These are phyloP conservation scores for Nezara viridula DNA, from an alignment of 2,888 invertebrate genomes.

Conservation along the genomic window DNA sequence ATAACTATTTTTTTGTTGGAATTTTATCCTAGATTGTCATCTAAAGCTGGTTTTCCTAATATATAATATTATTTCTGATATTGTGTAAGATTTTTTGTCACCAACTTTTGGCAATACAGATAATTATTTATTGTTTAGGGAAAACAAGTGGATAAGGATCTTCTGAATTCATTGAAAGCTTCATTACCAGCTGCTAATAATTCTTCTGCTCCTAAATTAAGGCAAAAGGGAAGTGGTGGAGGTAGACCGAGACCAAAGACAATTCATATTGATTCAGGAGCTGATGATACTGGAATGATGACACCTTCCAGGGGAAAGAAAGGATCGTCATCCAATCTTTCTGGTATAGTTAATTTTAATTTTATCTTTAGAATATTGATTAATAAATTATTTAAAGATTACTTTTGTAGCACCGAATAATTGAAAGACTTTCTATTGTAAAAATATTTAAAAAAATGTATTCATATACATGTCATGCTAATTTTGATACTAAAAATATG, in stretches of 20 bases:
- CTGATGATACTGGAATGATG: slow-evolving; percentile 83
- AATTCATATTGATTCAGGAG: slow-evolving; percentile 88
- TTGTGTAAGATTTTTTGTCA: no score
- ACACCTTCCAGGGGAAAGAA: slow-evolving; percentile 82
- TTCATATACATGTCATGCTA: no score
- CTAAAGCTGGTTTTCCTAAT: no score
- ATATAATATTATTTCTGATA: no score
- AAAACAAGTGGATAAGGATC: slow-evolving; percentile 82
- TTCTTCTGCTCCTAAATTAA: slow-evolving; percentile 72
- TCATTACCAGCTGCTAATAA: slow-evolving; percentile 59
- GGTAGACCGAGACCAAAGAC: slow-evolving; percentile 87
- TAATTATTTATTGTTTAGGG: no score
- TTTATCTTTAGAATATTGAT: background rate
- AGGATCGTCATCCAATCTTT: slow-evolving; percentile 85
- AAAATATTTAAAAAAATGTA: no score
- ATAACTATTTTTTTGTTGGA: no score
- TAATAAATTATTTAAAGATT: background rate
- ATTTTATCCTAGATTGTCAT: no score
- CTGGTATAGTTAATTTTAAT: slow-evolving; percentile 73
- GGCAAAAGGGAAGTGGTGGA: slow-evolving; percentile 75
- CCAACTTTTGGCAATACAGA: no score
- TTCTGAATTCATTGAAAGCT: slow-evolving; percentile 74
- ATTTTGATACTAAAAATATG: no score
- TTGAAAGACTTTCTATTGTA: background rate
- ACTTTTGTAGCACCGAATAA: background rate